Evolutionary conservation across 2,888 invertebrate species (phyloP), one percentile per base, ranked within the genome.

Genomic region (Campoletis raptor): DNA sequence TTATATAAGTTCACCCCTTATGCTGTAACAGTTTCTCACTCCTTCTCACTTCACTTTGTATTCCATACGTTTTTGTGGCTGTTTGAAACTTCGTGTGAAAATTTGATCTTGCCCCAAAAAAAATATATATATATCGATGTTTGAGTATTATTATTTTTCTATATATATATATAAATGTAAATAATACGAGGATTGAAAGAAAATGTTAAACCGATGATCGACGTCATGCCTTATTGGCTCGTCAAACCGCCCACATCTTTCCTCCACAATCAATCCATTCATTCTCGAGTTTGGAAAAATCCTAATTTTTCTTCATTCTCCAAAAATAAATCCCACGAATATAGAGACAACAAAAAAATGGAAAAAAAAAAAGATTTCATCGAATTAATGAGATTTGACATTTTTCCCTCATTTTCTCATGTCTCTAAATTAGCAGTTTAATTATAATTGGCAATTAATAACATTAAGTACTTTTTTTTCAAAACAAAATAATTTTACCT

Each of bases 161-260:
- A 30, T 30, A 30, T 30, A 30, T 30, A 30, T 30, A 30, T 42
- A 54, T 40, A 52, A 36, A 57, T 64, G 64, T 70, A 78, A 74
- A 73, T 52, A 79, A 80, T 73, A 74, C 24, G 10, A 54, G 57
- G 67, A 66, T 72, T 73, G 61, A 73, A 69, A 78, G 73, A 81
- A 88, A 90, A 89, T 89, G 90, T 92, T 92, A 92, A 93, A 91
- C 91, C 91, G 94, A 93, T 93, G 92, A 92, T 90, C 92, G 91
- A 90, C 91, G 92, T 92, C 92, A 92, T 91, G 92, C 90, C 90
- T 93, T 92, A 93, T 93, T 93, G 92, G 91, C 83, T 88, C 91
- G 92, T 94, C 92, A 92, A 92, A 90, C 91, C 93, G 91, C 93
- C 94, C 94, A 92, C 93, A 94, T 93, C 70, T 57, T 40, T 42